These are phyloP conservation scores for Diachasmimorpha longicaudata DNA, from an alignment of 1,140 invertebrate species.

Conservation along the genomic window DNA sequence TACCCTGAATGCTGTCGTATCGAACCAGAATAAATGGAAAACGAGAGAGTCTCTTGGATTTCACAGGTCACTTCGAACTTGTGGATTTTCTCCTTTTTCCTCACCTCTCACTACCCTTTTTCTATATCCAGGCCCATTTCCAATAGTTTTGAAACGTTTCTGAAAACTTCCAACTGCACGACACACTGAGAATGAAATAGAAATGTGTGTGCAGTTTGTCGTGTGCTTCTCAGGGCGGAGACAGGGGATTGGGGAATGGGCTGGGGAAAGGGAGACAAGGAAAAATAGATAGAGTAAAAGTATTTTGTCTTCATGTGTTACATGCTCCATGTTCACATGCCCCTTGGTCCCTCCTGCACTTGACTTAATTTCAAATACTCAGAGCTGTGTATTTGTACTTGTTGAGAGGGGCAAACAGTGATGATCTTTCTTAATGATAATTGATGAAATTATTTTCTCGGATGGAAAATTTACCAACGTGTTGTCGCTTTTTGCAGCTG, in stretches of 20 bases:
- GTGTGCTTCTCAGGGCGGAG: background rate
- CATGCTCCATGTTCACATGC: background rate
- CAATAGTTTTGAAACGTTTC: slow-evolving; percentile 13
- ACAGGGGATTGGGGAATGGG: too few relatives aligned
- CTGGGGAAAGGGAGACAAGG: background rate
- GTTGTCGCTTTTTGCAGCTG: background rate
- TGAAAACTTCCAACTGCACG: background rate
- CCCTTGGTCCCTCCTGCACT: background rate
- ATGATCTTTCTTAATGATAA: background rate
- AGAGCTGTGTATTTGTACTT: background rate
- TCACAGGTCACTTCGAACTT: slow-evolving; percentile 19
- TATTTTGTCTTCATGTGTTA: background rate
- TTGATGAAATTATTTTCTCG: background rate
- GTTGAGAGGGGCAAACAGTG: background rate
- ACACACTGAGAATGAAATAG: background rate
- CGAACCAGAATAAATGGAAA: slow-evolving; percentile 17
- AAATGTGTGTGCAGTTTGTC: background rate
- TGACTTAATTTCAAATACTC: background rate
- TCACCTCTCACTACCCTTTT: background rate
- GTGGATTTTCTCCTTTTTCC: slow-evolving; percentile 1
- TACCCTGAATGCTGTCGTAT: background rate
- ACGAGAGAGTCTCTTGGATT: slow-evolving; percentile 5
- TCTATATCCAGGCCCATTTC: background rate
- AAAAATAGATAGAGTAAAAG: background rate
- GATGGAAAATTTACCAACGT: background rate